phyloP scores from a whole-genome alignment of 2,797 vertebrate genomes.

The Fringilla coelebs region DNA sequence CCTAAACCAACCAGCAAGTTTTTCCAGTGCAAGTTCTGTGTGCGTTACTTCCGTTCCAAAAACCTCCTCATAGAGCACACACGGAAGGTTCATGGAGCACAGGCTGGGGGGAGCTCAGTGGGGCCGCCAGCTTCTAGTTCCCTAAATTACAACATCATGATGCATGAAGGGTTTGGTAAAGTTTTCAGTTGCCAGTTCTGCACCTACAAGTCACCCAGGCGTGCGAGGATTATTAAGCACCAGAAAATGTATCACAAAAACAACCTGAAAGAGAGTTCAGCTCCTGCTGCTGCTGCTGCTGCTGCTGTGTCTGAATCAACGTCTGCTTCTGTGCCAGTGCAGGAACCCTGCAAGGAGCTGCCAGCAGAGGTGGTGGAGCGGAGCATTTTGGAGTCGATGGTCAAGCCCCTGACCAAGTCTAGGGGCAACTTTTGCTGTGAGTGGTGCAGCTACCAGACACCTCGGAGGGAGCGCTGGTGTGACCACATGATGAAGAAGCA shows the following conservation, averaged over 20 bases:
- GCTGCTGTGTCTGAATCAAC: slow-evolving; percentile 76
- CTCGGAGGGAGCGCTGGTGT: slow-evolving; percentile 91
- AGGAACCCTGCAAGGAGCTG: slow-evolving; percentile 80
- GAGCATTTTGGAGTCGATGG: slow-evolving; percentile 77
- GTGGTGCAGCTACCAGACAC: slow-evolving; percentile 96
- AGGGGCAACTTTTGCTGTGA: slow-evolving; percentile 93
- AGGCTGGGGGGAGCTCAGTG: slow-evolving; percentile 73
- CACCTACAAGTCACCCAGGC: slow-evolving; percentile 93
- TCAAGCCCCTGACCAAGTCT: slow-evolving; percentile 76
- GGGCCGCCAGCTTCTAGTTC: slow-evolving; percentile 77
- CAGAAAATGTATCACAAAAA: slow-evolving; percentile 94
- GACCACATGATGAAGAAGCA: slow-evolving; percentile 97
- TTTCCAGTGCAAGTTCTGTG: slow-evolving; percentile 98
- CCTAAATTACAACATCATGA: slow-evolving; percentile 85
- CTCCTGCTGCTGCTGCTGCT: slow-evolving; percentile 53
- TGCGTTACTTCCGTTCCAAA: slow-evolving; percentile 98
- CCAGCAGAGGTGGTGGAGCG: slow-evolving; percentile 78
- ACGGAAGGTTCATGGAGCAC: slow-evolving; percentile 91
- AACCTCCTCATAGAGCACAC: slow-evolving; percentile 94
- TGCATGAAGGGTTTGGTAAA: slow-evolving; percentile 90
- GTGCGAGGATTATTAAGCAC: slow-evolving; percentile 92
- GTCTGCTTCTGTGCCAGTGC: slow-evolving; percentile 75
- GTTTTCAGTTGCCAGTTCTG: slow-evolving; percentile 96
- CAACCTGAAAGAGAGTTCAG: slow-evolving; percentile 76
- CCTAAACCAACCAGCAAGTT: slow-evolving; percentile 88